These are phyloP conservation scores for Enoplosus armatus DNA, from an alignment of 2,797 vertebrate genomes.

Conservation along the genomic window DNA sequence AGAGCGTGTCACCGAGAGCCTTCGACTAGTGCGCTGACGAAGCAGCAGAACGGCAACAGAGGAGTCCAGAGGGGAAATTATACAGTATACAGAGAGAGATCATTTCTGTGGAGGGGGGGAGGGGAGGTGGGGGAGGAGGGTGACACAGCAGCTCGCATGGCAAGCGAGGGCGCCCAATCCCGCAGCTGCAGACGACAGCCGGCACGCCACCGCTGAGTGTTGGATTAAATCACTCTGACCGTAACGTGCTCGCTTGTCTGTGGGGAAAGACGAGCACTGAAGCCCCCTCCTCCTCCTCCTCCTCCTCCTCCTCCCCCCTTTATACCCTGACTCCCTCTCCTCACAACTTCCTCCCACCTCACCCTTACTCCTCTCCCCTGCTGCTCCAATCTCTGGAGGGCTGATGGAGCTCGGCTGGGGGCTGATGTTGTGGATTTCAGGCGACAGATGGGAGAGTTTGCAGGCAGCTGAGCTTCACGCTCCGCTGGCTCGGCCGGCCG, in stretches of 20 bases:
- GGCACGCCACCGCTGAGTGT: conserved; percentile 47
- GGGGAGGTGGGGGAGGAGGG: not conserved
- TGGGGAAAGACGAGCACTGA: conserved; percentile 55
- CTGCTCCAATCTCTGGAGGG: conserved; percentile 39
- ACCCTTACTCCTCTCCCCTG: conserved; percentile 23
- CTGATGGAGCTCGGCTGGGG: conserved; percentile 40
- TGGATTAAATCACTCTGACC: conserved; percentile 71
- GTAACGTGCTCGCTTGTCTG: conserved; percentile 50
- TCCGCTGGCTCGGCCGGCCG: conserved; percentile 23
- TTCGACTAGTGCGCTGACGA: conserved; percentile 16
- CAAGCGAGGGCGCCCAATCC: conserved; percentile 45
- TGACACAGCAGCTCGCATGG: conserved; percentile 48
- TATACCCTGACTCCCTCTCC: not conserved
- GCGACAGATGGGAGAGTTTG: conserved; percentile 68
- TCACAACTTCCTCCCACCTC: conserved; percentile 12
- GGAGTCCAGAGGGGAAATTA: conserved; percentile 27
- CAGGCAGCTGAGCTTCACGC: conserved; percentile 54
- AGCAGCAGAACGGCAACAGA: not conserved
- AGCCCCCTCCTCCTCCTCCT: not conserved
- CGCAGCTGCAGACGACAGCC: conserved; percentile 14
- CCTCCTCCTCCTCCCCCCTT: not conserved
- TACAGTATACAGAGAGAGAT: conserved; percentile 47
- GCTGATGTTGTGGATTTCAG: conserved; percentile 43
- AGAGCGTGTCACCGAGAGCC: conserved; percentile 9
- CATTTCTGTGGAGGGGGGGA: conserved; percentile 20